phyloP scores from a whole-genome alignment of 2,888 invertebrate genomes.

The Campopleginae sp. region DNA sequence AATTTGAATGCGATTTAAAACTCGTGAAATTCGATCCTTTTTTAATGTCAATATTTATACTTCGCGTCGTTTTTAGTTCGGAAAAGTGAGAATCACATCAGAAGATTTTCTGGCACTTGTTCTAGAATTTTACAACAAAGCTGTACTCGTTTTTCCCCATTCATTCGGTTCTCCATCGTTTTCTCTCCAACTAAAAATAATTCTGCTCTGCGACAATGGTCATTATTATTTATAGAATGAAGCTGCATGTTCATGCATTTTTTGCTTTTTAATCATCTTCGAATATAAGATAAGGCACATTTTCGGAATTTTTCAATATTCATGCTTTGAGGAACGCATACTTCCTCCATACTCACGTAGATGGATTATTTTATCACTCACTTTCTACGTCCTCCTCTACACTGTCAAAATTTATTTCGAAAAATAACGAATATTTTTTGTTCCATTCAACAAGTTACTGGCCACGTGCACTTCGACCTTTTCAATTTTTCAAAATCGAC shows the following conservation, averaged over 20 bases:
- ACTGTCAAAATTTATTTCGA: background rate
- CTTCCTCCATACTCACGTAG: background rate
- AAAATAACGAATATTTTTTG: background rate
- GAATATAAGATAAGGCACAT: background rate
- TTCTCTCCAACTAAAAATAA: too few species aligned
- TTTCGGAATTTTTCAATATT: background rate
- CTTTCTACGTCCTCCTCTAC: background rate
- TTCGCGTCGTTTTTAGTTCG: background rate
- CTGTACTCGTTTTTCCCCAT: background rate
- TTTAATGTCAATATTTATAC: background rate
- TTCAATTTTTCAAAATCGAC: background rate
- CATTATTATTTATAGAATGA: background rate
- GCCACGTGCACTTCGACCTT: background rate
- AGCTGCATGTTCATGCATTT: background rate
- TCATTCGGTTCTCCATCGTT: too few species aligned
- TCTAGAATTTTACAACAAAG: background rate
- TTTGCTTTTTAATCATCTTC: background rate
- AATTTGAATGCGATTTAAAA: background rate
- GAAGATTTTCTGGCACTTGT: background rate
- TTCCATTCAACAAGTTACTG: background rate
- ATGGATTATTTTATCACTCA: background rate
- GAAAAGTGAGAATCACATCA: background rate
- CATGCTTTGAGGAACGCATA: background rate
- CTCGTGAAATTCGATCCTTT: background rate
- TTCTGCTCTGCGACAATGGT: background rate